Percentiles rank a stretch among this genome's conserved stretches.
Conservation (phyloP, 1,140 invertebrate species). For the Leptinotarsa undecemlineata region DNA sequence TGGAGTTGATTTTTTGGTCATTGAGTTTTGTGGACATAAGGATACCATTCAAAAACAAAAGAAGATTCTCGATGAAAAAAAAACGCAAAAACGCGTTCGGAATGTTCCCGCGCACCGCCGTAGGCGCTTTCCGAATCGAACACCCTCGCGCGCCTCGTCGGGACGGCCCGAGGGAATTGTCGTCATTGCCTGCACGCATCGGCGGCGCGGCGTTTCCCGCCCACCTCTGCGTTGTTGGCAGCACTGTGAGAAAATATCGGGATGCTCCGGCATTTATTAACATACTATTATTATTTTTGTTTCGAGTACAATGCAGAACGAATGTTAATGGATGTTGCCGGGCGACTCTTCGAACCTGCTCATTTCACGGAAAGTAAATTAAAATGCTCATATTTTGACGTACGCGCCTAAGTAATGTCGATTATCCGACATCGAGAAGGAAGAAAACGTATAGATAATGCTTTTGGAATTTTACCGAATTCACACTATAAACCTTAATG, state of each 20-base stretch:
- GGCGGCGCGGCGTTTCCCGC: background rate
- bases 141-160: background rate
- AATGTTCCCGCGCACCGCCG: background rate
- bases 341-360: background rate
- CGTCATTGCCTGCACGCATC: conserved; percentile 4
- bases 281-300: background rate
- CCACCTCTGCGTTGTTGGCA: background rate
- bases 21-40: too few species aligned
- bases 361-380: background rate
- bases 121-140: background rate
- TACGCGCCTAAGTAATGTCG: background rate
- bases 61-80: background rate
- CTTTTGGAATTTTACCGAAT: too few species aligned
- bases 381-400: background rate
- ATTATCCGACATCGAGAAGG: background rate
- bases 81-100: background rate
- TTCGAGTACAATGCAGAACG: background rate
- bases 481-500: too few species aligned
- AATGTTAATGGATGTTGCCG: background rate
- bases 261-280: conserved; percentile 5
- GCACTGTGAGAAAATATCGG: conserved; percentile 7
- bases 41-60: too few species aligned
- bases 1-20: too few species aligned
- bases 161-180: background rate
- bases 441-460: too few species aligned